A percentile compares a stretch with the other conserved stretches of the same genome.
Evolutionary conservation across 2,888 invertebrate species (phyloP).

Genomic region (Choreutis nemorana): DNA sequence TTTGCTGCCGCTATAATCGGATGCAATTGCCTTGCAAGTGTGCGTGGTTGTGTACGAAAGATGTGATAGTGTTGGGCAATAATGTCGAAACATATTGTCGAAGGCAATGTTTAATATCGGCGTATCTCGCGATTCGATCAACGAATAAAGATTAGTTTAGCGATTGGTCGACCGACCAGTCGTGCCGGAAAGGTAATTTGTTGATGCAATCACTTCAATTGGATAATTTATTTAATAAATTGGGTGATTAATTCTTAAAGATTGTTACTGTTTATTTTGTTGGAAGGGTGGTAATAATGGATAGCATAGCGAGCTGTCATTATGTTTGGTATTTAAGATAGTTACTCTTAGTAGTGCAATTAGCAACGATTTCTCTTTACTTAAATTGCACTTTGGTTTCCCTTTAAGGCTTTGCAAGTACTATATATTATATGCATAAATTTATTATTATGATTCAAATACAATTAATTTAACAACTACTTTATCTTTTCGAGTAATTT

Average conservation of each 20-base stretch:
- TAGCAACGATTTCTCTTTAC: too few relatives aligned
- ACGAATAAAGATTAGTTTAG: constrained; percentile 19
- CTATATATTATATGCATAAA: too few relatives aligned
- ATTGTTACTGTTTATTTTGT: background rate
- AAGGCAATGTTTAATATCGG: constrained; percentile 20
- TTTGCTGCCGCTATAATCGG: constrained; percentile 31
- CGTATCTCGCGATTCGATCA: constrained; percentile 19
- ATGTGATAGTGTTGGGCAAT: constrained; percentile 43
- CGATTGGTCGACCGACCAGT: constrained; percentile 22
- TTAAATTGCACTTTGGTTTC: too few relatives aligned
- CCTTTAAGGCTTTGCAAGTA: too few relatives aligned
- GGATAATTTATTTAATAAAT: constrained; percentile 11
- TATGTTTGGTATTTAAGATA: too few relatives aligned
- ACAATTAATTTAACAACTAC: too few relatives aligned
- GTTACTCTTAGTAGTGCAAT: too few relatives aligned
- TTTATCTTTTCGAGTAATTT: too few relatives aligned
- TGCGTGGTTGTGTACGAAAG: constrained; percentile 37
- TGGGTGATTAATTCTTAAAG: constrained; percentile 1
- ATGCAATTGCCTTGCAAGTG: constrained; percentile 32
- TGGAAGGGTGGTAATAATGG: background rate
- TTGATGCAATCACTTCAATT: constrained; percentile 13
- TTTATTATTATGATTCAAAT: too few relatives aligned
- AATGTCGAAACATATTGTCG: constrained; percentile 38
- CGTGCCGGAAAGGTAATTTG: constrained; percentile 16
- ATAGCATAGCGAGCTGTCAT: too few relatives aligned